Percentiles rank a stretch among this genome's conserved stretches.
Evolutionary conservation across 2,113 vertebrate species (phyloP).

Genomic region (Capreolus pygargus): DNA sequence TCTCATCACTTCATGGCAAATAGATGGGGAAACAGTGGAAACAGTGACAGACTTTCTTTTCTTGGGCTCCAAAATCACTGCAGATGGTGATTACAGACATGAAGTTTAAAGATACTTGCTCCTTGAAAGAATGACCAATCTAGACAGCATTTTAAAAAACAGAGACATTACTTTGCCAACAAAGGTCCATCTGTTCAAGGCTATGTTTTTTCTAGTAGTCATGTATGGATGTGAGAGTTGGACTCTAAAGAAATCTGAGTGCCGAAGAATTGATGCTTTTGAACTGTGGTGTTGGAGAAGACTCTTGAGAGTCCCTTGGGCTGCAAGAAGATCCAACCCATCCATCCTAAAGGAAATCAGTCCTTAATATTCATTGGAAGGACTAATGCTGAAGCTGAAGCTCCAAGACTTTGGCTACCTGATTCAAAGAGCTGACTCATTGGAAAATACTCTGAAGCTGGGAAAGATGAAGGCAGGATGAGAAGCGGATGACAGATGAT

Average conservation of each 20-base stretch:
- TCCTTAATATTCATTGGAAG: background rate
- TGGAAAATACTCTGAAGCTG: background rate
- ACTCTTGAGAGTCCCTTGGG: background rate
- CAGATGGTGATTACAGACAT: background rate
- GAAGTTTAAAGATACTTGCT: rapidly evolving
- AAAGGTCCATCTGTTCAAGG: background rate
- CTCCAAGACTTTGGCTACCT: background rate
- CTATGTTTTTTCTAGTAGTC: background rate
- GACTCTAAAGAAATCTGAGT: background rate
- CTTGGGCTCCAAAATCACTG: background rate
- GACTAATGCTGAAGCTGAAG: background rate
- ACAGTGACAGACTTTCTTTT: background rate
- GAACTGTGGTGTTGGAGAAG: background rate
- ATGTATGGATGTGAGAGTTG: background rate
- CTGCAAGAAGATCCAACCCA: background rate
- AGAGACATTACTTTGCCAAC: rapidly evolving
- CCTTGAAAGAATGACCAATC: background rate
- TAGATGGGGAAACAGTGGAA: background rate
- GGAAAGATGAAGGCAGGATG: background rate
- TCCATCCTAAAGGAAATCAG: background rate
- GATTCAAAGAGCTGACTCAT: background rate
- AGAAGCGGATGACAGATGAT: background rate
- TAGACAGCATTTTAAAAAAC: background rate
- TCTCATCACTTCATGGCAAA: background rate
- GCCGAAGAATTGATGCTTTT: background rate